Evolutionary conservation across 2,797 vertebrate genomes (phyloP), one percentile per base, ranked within the genome.

Genomic region (Gymnoscopelus microlampas): DNA sequence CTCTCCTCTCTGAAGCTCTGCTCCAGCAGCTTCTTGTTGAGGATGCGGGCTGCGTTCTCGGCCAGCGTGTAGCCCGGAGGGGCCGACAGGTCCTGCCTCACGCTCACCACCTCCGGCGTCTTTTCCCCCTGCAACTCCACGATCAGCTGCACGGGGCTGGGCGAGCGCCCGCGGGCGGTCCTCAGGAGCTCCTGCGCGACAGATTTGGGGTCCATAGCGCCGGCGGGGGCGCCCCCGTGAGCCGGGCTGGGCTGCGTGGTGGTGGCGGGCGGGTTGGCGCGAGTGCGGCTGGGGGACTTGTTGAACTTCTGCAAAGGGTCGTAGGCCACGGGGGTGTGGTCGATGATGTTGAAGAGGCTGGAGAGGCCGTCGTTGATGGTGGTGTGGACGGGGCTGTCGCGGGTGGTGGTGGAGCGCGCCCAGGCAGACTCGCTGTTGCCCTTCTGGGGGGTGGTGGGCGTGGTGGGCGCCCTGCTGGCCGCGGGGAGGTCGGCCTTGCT

Each of bases 301-400:
- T 90, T 87, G 72, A 96, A 96, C 92, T 96, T 98, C 83, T 95
- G 96, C 56, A 93, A 82, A 68, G 91, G 66, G 70, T 98, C 98
- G 29, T 93, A 95, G 65, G 80, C 92, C 59, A 95, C 91, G 0
- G 97, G 96, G 5, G 95, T 97, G 83, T 98, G 97, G 90, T 99
- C 98, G 39, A 99, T 98, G 87, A 99, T 99, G 90, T 96, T 99
- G 90, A 99, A 99, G 84, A 99, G 95, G 90, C 98, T 99, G 88
- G 98, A 99, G 76, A 99, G 96, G 53, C 98, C 98, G 3, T 99
- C 97, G 0, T 96, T 98, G 90, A 99, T 99, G 86, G 97, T 98
- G 54, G 97, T 96, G 87, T 99, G 98, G 77, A 99, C 97, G 0
- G 97, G 98, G 85, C 97, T 99, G 89, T 99, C 98, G 2, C 98